Base-by-base conservation (phyloP, 2,113 vertebrate species). In the Oncorhynchus masou region DNA sequence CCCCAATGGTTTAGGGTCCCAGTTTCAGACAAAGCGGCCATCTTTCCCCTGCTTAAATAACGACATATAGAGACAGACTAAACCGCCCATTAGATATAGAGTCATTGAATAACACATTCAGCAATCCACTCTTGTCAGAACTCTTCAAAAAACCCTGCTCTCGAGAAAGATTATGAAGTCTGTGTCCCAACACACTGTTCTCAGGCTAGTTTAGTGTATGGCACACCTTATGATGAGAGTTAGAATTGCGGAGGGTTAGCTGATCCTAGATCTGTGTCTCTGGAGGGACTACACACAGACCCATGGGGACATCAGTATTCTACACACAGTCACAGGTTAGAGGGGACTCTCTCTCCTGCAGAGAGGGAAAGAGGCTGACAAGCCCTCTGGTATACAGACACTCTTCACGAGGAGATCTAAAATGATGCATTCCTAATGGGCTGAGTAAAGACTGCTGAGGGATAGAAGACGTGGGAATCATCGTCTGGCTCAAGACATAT, bases 271-370 rank as follows among this genome's bases (percentile, higher is more conserved):
- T 69, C 34, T 69, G 68, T 48, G 34, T 7, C 34, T 31, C 6
- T 9, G 31, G 34, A 20, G 68, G 20, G 9, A 45, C 11, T 19
- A 20, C 13, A 57, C 19, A 57, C 54, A 57, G 54, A 45, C 39
- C 5, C 51, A 64, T 22, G 7, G 24, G 8, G 60, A 22, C 29
- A 76, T 81, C 71, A 79, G 31, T n/a, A 70, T 59, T 54, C 65
- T 22, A 54, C 48, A 59, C 60, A 67, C 12, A 1, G 20, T 34
- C 5, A 22, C n/a, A 48, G 34, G 76, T 39, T 34, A 12, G 29
- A 39, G 29, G 60, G 15, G 25, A 57, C 54, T 39, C 29, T 19
- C 20, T 60, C 54, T 60, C 71, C 9, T 24, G 19, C 24, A 31
- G 20, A 20, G 27, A 19, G 16, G 16, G 1, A 68, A 22, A 22